phyloP scores from a whole-genome alignment of 2,113 vertebrate species.

The Arvicanthis niloticus region DNA sequence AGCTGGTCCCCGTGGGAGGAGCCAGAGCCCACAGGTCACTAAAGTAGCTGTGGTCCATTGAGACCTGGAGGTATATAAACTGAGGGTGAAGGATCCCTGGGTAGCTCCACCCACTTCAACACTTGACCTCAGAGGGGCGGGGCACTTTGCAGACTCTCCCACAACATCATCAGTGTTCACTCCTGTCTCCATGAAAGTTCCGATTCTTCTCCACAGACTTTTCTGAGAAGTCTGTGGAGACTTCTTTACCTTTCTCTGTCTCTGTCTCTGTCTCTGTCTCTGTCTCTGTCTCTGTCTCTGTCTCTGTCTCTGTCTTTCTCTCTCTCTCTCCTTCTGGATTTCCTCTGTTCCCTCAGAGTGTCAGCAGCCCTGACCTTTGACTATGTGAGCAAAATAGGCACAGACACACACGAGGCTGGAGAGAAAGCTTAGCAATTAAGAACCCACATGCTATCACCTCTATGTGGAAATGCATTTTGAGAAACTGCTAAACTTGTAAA shows the following conservation, averaged over 20 bases:
- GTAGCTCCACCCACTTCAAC: neutral
- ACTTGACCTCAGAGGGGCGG: neutral
- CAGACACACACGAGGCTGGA: neutral
- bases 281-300: too few relatives aligned
- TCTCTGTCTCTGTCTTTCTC: too few relatives aligned
- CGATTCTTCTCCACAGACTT: neutral
- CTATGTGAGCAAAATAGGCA: neutral
- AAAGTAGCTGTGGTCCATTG: neutral
- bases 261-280: too few relatives aligned
- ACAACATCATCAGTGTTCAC: too few relatives aligned
- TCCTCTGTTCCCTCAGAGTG: neutral
- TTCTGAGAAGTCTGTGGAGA: neutral
- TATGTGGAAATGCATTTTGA: neutral
- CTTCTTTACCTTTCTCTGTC: neutral
- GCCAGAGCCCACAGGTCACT: neutral
- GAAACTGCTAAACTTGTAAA: neutral
- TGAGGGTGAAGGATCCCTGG: fast-evolving
- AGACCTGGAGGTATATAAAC: neutral
- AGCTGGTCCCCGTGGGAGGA: neutral
- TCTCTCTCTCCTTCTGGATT: neutral
- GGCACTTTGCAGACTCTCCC: neutral
- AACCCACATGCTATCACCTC: too few relatives aligned
- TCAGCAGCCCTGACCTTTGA: neutral
- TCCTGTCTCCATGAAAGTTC: neutral
- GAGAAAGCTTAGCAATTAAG: neutral